Evolutionary conservation across 2,888 invertebrate species (phyloP), one percentile per base, ranked within the genome.

Genomic region (Dicyrtomina minuta): DNA sequence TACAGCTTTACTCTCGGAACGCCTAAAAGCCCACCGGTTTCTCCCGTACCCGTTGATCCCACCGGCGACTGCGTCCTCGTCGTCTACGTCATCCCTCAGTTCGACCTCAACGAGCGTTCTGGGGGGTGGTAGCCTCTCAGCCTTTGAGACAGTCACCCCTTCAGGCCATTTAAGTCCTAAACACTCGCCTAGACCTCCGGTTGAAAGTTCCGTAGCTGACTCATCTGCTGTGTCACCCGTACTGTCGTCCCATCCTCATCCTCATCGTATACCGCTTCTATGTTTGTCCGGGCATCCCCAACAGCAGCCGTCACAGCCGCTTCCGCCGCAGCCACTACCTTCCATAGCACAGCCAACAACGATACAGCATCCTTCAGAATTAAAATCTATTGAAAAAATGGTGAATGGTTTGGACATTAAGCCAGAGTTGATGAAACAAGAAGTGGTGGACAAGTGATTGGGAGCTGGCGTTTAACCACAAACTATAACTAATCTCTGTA

Each of bases 331-430:
- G 83, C 84, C 73, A 82, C 85, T 64, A 81, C 83, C 70, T 74
- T 78, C 80, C 71, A 82, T 81, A 76, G 80, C 80, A 78, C 72
- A 72, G 80, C 81, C 68, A 41, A 56, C 64, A 61, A 75, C 80
- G 41, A 83, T 83, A 78, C 82, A 82, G 33, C 78, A 76, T 64
- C 79, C 77, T 53, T 91, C 89, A 73, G 95, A 96, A 84, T 87
- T 96, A 78, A 95, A 95, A 84, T 94, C 90, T 83, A 96, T 96
- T 84, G 96, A 96, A 84, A 93, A 95, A 82, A 96, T 96, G 96
- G 94, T 96, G 78, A 96, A 95, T 83, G 96, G 95, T 17, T 85
- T 96, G 75, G 95, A 96, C 82, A 92, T 93, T 77, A 91, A 91
- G 82, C 81, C 78, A 66, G 79, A 79, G 46, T 72, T 74, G 67